phyloP scores from a whole-genome alignment of 2,888 invertebrate species.

The Plebejus melissa region DNA sequence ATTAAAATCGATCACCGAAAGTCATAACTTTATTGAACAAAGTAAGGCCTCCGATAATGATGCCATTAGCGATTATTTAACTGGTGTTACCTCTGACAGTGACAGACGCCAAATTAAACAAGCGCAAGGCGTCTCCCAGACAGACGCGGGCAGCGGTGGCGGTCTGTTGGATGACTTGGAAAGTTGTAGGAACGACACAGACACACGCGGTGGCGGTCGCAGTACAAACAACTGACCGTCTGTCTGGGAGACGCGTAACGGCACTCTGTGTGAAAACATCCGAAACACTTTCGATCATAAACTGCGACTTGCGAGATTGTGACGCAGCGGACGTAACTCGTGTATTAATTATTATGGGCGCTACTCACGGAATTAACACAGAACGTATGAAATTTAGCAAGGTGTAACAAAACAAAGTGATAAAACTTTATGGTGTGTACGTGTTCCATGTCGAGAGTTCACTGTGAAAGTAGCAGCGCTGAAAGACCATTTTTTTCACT shows the following conservation, averaged over 20 bases:
- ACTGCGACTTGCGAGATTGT: constrained; percentile 36
- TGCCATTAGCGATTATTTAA: not conserved
- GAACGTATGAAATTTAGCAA: not conserved
- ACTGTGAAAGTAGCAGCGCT: too few relatives aligned
- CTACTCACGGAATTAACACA: constrained; percentile 21
- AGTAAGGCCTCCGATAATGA: not conserved
- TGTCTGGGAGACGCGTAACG: not conserved
- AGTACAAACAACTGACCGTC: too few relatives aligned
- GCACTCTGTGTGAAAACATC: constrained; percentile 37
- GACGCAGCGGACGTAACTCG: constrained; percentile 34
- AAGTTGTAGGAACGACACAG: too few relatives aligned
- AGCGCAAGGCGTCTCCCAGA: not conserved
- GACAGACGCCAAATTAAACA: not conserved
- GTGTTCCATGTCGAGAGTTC: too few relatives aligned
- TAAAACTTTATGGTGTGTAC: too few relatives aligned
- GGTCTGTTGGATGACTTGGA: too few relatives aligned
- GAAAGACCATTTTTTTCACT: too few relatives aligned
- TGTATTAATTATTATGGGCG: constrained; percentile 1
- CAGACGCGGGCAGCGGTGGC: too few relatives aligned
- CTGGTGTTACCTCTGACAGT: not conserved
- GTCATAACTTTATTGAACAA: not conserved
- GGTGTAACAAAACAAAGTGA: too few relatives aligned
- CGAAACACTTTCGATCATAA: constrained; percentile 41
- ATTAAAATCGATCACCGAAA: not conserved
- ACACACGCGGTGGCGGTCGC: too few relatives aligned